A percentile compares a stretch with the other conserved stretches of the same genome.
Conservation (phyloP, 2,888 invertebrate species). For the Drosophila greeni region DNA sequence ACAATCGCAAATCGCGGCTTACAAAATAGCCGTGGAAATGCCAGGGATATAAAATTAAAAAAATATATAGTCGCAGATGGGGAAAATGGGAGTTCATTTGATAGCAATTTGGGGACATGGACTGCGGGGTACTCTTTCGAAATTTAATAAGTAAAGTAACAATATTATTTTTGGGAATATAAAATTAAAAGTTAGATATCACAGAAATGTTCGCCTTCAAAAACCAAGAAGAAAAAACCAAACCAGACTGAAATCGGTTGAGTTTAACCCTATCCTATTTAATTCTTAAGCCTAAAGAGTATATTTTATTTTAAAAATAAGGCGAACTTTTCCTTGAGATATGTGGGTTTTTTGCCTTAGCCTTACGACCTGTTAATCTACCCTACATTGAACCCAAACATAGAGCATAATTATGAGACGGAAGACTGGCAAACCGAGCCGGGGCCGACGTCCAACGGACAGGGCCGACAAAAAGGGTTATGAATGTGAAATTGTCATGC, state of each 20-base stretch:
- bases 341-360: background rate
- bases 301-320: background rate
- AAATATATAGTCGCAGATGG: constrained; percentile 16
- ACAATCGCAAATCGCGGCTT: constrained; percentile 72
- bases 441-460: constrained; percentile 49
- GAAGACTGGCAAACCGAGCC: constrained; percentile 48
- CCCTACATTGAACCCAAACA: background rate
- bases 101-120: background rate
- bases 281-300: background rate
- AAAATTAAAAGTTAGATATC: background rate
- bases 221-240: no score
- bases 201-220: background rate
- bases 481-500: constrained; percentile 78
- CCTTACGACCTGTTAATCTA: background rate
- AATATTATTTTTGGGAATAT: background rate
- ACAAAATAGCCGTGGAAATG: constrained; percentile 67
- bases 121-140: constrained; percentile 5
- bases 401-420: constrained; percentile 67
- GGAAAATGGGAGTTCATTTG: constrained; percentile 2
- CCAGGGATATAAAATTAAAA: constrained; percentile 52
- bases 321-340: background rate
- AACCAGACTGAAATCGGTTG: no score
- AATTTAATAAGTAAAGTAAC: background rate
- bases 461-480: constrained; percentile 68
- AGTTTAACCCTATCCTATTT: no score